A percentile compares a stretch with the other conserved stretches of the same genome.
Conservation (phyloP, 2,113 vertebrate genomes). For the Ictalurus punctatus region DNA sequence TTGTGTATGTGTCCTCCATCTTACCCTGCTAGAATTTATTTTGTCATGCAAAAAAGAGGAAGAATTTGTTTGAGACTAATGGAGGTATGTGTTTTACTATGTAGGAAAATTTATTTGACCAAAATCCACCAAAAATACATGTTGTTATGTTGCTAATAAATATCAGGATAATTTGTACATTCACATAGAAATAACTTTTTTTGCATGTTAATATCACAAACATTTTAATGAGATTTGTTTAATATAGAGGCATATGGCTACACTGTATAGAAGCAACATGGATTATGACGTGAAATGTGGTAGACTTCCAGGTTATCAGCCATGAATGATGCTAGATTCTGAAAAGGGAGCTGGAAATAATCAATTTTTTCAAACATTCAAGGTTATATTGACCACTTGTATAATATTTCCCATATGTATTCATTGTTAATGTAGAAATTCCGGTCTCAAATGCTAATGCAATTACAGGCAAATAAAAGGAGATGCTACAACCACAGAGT, state of each 20-base stretch:
- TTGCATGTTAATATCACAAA: neutral
- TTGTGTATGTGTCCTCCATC: neutral
- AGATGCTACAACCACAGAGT: neutral
- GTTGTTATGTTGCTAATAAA: neutral
- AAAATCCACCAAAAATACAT: neutral
- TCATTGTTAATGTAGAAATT: conserved; percentile 9
- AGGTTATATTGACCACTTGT: conserved; percentile 6
- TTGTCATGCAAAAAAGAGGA: neutral
- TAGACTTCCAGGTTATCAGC: neutral
- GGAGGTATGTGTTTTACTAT: neutral
- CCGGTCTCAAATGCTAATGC: conserved; percentile 13
- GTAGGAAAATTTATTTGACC: neutral
- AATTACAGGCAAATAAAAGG: neutral
- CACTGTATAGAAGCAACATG: neutral
- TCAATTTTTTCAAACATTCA: conserved; percentile 20
- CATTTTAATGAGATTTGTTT: neutral
- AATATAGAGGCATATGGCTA: neutral
- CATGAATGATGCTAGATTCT: neutral
- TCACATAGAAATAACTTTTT: neutral
- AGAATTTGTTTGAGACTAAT: neutral
- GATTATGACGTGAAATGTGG: neutral
- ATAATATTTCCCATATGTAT: neutral
- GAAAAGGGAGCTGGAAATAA: neutral
- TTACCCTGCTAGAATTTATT: conserved; percentile 1
- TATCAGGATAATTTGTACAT: neutral